Base-by-base conservation (phyloP, 1,140 invertebrate species). In the Calycopis cecrops region DNA sequence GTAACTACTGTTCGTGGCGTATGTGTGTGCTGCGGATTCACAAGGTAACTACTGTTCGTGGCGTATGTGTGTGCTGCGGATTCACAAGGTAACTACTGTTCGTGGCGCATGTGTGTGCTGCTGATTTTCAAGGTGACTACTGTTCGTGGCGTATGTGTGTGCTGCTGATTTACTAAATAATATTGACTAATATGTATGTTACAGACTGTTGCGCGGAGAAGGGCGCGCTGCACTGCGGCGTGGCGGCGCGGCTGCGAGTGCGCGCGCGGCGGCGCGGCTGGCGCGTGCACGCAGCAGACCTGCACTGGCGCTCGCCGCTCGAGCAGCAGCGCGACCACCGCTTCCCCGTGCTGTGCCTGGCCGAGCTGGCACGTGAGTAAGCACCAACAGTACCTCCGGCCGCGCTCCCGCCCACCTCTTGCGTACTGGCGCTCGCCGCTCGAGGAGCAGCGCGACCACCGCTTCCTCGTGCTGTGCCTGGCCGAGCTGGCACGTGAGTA, bases 391-490 rank as follows among this genome's bases (percentile, higher is more conserved):
- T 3, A 28, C 21, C 21, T n/a, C n/a, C n/a, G n/a, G n/a, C n/a
- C n/a, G n/a, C n/a, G n/a, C n/a, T n/a, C n/a, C n/a, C n/a, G n/a
- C n/a, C n/a, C n/a, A n/a, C n/a, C n/a, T n/a, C n/a, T n/a, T n/a
- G n/a, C n/a, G 0, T 92, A 93, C 69, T 93, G 92, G 91, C 90
- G 91, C 57, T 92, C 91, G 1, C 87, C 90, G 6, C 79, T 92
- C 8, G 92, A 92, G 62, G 91, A 91, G 60, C 90, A 92, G 63
- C 82, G 91, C 35, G 91, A 92, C 76, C 92, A 93, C 71, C 89
- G 92, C 61, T 93, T 94, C 78, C 93, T 92, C 0, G 92, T 93
- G 68, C 89, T 94, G 40, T 94, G 93, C 65, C 89, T 94, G 42
- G 90, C 91, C 57, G 93, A 95, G 79, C 88, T 95, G 4, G 90